phyloP scores from a whole-genome alignment of 2,888 invertebrate species.

The Aquatica leii region DNA sequence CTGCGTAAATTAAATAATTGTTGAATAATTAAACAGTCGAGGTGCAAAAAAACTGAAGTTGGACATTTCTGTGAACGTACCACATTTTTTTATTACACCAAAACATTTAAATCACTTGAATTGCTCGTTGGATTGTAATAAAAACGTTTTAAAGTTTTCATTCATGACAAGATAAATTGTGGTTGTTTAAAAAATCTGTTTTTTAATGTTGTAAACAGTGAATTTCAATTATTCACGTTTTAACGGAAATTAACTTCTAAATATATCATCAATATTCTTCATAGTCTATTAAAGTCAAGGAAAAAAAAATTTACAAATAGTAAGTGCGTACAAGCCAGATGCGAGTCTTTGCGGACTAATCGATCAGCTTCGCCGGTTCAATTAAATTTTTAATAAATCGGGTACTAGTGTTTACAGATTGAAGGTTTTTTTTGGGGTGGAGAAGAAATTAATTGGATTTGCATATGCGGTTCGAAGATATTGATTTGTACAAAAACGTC shows the following conservation, averaged over 20 bases:
- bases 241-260: conserved; percentile 11
- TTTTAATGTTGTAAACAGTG: background rate
- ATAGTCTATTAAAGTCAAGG: conserved; percentile 1
- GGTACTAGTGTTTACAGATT: background rate
- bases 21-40: too few species aligned
- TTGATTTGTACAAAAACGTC: background rate
- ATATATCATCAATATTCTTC: conserved; percentile 7
- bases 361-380: background rate
- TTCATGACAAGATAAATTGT: background rate
- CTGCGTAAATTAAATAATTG: background rate
- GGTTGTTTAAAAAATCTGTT: conserved; percentile 5
- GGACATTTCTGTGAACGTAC: background rate
- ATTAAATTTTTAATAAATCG: background rate
- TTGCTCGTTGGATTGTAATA: background rate
- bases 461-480: too few species aligned
- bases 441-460: too few species aligned
- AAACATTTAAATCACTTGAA: background rate
- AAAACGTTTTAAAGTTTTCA: background rate
- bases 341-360: background rate
- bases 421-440: too few species aligned
- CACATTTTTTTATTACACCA: background rate
- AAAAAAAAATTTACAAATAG: conserved; percentile 1
- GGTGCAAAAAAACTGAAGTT: too few species aligned
- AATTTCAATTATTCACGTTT: conserved; percentile 5
- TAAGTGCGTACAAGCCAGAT: background rate